Base-by-base conservation (phyloP, 2,888 invertebrate species). In the Lysandra bellargus region DNA sequence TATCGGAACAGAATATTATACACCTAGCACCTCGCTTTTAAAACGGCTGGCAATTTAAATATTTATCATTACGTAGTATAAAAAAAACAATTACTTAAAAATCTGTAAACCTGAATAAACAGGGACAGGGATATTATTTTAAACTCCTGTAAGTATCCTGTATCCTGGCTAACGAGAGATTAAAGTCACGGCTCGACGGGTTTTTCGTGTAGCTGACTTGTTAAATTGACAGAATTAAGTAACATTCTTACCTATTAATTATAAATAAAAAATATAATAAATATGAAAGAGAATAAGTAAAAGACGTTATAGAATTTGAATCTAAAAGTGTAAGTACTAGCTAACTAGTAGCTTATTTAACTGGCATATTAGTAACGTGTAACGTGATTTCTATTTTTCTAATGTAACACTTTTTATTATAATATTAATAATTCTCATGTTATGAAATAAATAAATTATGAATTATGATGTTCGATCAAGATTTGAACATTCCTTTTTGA, bases 141-240 rank as follows among this genome's bases (percentile, higher is more conserved):
- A 30, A 69, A 69, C 33, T 69, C 33, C 5, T 69, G 33, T 23
- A 23, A 23, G 23, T 69, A 69, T 69, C 49, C 49, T 49, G 14
- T 3, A 0, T 53, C 33, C 33, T 14, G 33, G 44, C 74, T 44
- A 74, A 44, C 74, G 74, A 74, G 73, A 74, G 73, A 74, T 74
- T 74, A 74, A 40, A 40, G 44, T 74, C 73, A 74, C 44, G 73
- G 30, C 44, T 74, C 73, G 73, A 2, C 44, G 73, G 40, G 40
- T 73, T n/a, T 44, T 73, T 9, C 40, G 73, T 73, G 9, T 44
- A 40, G 73, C 40, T 33, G 69, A 12, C 40, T 69, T 5, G 69
- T 33, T 4, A 69, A 69, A 44, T 73, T 73, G 40, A 14, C 40
- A 30, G n/a, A 73, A 73, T 37, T 73, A 73, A 73, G 17, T 73